These are phyloP conservation scores for Mormyrus lacerda DNA, from an alignment of 2,113 vertebrate genomes.

Conservation along the genomic window DNA sequence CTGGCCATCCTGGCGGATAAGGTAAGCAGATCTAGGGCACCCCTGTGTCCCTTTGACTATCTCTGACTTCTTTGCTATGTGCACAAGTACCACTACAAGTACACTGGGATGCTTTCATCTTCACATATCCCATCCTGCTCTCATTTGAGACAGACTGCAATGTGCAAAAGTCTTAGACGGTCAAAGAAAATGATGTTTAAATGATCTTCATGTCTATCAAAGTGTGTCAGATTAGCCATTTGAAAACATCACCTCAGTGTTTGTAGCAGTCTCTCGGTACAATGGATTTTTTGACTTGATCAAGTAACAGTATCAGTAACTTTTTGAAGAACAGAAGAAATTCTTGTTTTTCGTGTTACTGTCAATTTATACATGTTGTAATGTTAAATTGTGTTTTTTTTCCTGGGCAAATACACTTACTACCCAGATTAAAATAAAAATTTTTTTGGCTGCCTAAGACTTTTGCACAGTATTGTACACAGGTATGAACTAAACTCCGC, in stretches of 20 bases:
- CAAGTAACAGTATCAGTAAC: too few species aligned
- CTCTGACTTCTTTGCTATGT: background rate
- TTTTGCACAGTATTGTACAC: background rate
- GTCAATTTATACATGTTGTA: background rate
- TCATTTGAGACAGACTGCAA: background rate
- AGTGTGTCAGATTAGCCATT: background rate
- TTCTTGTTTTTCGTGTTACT: background rate
- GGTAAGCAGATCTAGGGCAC: slow-evolving; percentile 47
- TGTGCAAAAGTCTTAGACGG: background rate
- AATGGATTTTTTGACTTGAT: background rate
- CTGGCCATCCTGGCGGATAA: slow-evolving; percentile 90
- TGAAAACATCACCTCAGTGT: background rate
- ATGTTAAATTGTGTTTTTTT: background rate
- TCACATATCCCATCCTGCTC: background rate
- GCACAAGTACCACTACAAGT: background rate
- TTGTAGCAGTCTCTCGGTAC: background rate
- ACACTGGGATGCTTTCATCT: background rate
- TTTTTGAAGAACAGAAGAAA: background rate
- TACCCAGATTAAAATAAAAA: background rate
- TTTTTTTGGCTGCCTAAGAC: background rate
- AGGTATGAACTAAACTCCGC: background rate
- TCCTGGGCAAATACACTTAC: background rate
- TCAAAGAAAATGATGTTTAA: background rate
- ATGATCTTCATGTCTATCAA: background rate
- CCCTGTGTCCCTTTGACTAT: background rate